phyloP scores from a whole-genome alignment of 2,113 vertebrate species.

The Promerops cafer region DNA sequence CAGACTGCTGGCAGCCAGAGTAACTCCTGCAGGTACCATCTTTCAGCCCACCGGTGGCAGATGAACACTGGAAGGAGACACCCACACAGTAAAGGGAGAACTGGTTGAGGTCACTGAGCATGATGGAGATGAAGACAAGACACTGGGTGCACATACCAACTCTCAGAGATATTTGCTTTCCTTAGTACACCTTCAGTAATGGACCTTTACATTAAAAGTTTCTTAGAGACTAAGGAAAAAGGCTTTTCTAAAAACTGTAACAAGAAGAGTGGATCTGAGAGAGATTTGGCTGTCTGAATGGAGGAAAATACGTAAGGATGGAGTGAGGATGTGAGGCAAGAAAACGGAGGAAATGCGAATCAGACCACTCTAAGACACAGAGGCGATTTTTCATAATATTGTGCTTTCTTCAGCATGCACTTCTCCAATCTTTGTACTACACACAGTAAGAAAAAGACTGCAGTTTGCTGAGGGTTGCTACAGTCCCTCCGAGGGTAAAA shows the following conservation, averaged over 20 bases:
- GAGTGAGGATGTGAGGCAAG: not conserved
- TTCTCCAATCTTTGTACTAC: no score
- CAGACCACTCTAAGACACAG: not conserved
- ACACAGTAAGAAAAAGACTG: not conserved
- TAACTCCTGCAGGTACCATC: not conserved
- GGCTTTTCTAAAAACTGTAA: not conserved
- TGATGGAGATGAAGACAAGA: not conserved
- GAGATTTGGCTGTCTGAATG: not conserved
- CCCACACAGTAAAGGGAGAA: rapidly evolving
- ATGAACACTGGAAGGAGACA: not conserved
- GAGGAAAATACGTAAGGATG: not conserved
- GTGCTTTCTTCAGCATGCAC: not conserved
- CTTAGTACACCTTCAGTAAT: not conserved
- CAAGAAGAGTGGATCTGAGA: not conserved
- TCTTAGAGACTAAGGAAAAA: not conserved
- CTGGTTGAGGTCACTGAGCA: not conserved
- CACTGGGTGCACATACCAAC: rapidly evolving
- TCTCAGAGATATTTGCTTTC: not conserved
- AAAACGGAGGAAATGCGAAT: not conserved
- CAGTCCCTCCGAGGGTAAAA: not conserved
- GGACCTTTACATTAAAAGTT: not conserved
- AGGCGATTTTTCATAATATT: rapidly evolving
- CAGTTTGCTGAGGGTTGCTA: not conserved
- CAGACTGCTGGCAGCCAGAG: not conserved
- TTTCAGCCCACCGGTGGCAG: rapidly evolving